Conservation (phyloP, 2,797 vertebrate species). For the Mus minutoides region DNA sequence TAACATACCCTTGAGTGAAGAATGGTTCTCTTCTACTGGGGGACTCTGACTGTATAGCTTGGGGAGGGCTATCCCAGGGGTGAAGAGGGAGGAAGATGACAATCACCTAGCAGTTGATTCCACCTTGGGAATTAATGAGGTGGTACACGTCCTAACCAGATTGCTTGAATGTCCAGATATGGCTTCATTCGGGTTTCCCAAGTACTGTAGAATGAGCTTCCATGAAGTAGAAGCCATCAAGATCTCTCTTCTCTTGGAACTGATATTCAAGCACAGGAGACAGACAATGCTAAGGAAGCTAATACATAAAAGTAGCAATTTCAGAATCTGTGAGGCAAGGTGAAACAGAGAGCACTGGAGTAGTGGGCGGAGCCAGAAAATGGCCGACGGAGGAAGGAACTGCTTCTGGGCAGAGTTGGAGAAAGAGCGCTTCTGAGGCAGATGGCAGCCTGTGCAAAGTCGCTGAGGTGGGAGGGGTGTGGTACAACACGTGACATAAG, state of each 20-base stretch:
- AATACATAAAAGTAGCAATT: background rate
- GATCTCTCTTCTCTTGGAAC: background rate
- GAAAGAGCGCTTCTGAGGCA: background rate
- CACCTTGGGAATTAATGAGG: background rate
- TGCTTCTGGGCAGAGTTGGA: background rate
- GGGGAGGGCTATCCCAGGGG: too few species aligned
- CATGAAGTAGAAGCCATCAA: rapidly evolving
- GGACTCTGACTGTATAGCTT: background rate
- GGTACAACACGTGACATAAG: background rate
- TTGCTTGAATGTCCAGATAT: background rate
- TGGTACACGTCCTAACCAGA: too few species aligned
- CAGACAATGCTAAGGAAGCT: background rate
- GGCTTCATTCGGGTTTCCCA: background rate
- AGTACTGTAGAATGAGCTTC: background rate
- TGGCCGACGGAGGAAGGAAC: too few species aligned
- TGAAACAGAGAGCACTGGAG: background rate
- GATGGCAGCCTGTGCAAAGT: background rate
- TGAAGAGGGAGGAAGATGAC: background rate
- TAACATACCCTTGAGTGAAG: background rate
- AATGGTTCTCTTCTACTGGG: background rate
- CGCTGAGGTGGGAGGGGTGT: background rate
- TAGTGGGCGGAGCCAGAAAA: background rate
- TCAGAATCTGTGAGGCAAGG: background rate
- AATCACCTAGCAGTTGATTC: background rate
- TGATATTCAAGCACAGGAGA: background rate